Conservation (phyloP, 2,113 vertebrate genomes). For the Melanotaenia duboulayi region DNA sequence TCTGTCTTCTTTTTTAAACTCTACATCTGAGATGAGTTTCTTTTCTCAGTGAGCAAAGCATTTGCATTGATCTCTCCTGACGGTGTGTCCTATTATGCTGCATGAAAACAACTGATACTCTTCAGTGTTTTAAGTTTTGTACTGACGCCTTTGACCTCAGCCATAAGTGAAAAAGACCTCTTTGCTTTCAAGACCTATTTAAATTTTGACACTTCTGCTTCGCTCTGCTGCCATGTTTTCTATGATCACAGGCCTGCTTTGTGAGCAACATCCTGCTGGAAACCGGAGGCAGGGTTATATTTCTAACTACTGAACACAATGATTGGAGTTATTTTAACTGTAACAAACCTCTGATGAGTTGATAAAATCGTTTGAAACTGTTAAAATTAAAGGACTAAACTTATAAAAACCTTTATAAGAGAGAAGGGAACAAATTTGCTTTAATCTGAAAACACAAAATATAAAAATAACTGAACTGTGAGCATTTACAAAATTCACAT, state of each 20-base stretch:
- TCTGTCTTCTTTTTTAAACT: too few relatives aligned
- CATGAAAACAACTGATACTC: not conserved
- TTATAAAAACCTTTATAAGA: too few relatives aligned
- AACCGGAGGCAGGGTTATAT: not conserved
- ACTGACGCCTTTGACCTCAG: too few relatives aligned
- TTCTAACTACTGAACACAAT: not conserved
- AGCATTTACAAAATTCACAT: too few relatives aligned
- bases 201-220: not conserved
- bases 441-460: too few relatives aligned
- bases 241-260: not conserved
- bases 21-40: too few relatives aligned
- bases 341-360: not conserved
- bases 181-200: not conserved
- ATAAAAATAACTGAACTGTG: too few relatives aligned
- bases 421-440: too few relatives aligned
- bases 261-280: not conserved
- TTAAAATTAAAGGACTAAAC: too few relatives aligned
- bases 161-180: not conserved
- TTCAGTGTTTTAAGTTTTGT: not conserved
- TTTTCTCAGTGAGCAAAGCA: too few relatives aligned
- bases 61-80: too few relatives aligned
- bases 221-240: not conserved
- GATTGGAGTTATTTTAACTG: not conserved
- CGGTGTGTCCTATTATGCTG: not conserved
- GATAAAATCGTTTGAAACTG: not conserved